These are phyloP conservation scores for Ceyx cyanopectus DNA, from an alignment of 2,113 vertebrate genomes.

Conservation along the genomic window DNA sequence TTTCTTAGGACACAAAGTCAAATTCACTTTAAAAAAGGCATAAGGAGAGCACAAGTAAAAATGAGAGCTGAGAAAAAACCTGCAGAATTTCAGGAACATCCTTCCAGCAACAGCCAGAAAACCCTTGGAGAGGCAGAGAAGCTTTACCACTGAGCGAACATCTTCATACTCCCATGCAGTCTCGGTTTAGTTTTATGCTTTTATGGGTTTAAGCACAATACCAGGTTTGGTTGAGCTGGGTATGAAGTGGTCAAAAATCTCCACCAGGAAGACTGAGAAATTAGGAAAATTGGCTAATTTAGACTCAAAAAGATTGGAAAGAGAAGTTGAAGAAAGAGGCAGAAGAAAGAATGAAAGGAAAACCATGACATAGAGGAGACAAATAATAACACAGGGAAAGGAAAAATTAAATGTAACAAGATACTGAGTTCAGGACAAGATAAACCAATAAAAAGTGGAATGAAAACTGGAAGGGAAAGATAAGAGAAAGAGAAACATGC, in stretches of 20 bases:
- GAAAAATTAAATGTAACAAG: not conserved
- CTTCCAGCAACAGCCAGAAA: not conserved
- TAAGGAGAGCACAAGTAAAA: not conserved
- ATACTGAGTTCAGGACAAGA: not conserved
- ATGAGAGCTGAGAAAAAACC: not conserved
- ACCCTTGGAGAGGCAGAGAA: not conserved
- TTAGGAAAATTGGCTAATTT: not conserved
- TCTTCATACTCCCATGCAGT: not conserved
- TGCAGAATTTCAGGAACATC: not conserved
- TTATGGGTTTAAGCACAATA: not conserved
- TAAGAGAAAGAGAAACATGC: not conserved
- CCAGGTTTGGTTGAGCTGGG: not conserved
- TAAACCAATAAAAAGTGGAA: not conserved
- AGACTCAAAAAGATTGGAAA: not conserved
- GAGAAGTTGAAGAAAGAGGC: not conserved
- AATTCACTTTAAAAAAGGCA: not conserved
- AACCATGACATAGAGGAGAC: not conserved
- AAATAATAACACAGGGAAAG: not conserved
- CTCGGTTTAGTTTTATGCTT: not conserved
- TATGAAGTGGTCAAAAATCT: not conserved
- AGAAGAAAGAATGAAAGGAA: conserved; percentile 10
- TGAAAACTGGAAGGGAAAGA: conserved; percentile 2
- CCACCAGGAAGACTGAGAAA: not conserved
- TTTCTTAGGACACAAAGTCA: not conserved
- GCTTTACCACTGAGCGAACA: not conserved